Evolutionary conservation across 2,888 invertebrate genomes (phyloP).

Genomic region (Sialis fuliginosa): DNA sequence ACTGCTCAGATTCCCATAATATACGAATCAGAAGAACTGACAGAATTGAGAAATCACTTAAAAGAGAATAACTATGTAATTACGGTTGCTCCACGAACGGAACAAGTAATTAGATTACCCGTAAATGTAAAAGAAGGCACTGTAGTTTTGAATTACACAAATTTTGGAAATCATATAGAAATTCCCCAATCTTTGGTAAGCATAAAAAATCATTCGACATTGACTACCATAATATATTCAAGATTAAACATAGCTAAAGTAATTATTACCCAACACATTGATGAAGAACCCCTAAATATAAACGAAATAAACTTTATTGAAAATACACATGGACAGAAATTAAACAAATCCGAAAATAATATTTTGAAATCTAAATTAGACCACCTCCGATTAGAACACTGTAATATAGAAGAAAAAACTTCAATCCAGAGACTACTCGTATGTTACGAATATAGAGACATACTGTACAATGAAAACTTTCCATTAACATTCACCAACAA

Average conservation of each 20-base stretch:
- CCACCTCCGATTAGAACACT: too few species aligned
- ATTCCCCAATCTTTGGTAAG: slow-evolving; percentile 4
- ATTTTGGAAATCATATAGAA: slow-evolving; percentile 1
- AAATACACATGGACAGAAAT: not conserved
- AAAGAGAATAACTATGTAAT: not conserved
- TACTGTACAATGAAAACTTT: too few species aligned
- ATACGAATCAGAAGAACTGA: not conserved
- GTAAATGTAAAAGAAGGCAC: slow-evolving; percentile 4
- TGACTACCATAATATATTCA: not conserved
- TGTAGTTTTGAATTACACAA: slow-evolving; percentile 1
- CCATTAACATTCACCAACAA: too few species aligned
- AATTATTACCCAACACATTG: slow-evolving; percentile 1
- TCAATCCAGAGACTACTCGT: too few species aligned
- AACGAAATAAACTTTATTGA: slow-evolving; percentile 1
- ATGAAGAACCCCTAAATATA: slow-evolving; percentile 2
- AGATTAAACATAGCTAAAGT: not conserved
- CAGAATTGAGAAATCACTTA: not conserved
- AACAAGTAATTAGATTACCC: slow-evolving; percentile 2
- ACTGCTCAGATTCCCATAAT: not conserved
- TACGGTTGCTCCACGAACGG: not conserved
- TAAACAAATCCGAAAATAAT: too few species aligned
- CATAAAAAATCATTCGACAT: slow-evolving; percentile 2
- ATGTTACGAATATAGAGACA: too few species aligned
- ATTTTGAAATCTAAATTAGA: too few species aligned
- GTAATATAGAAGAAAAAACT: too few species aligned